Evolutionary conservation across 2,888 invertebrate species (phyloP).

Genomic region (Drosophila merina): DNA sequence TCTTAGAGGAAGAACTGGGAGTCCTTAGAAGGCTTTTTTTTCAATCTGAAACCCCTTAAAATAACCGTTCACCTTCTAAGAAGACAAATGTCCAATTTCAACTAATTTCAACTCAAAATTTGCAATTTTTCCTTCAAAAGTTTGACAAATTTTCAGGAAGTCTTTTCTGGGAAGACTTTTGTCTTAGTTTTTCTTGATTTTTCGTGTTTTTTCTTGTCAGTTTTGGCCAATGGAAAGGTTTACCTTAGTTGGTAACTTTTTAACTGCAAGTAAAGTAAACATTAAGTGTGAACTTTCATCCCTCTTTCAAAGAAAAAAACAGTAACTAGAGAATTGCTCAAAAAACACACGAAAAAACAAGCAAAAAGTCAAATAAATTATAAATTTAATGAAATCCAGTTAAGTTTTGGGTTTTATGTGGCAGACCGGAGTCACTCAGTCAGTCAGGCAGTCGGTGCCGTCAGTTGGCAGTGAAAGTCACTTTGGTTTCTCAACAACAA

Average conservation of each 20-base stretch:
- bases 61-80: too few relatives aligned
- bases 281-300: constrained; percentile 31
- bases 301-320: constrained; percentile 13
- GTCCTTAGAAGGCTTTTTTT: too few relatives aligned
- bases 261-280: constrained; percentile 12
- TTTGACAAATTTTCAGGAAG: too few relatives aligned
- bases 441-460: constrained; percentile 44
- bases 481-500: constrained; percentile 67
- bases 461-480: constrained; percentile 56
- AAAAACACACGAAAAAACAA: constrained; percentile 3
- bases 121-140: too few relatives aligned
- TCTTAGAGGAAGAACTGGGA: too few relatives aligned
- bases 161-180: too few relatives aligned
- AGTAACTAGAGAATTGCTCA: constrained; percentile 21
- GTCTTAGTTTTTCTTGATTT: too few relatives aligned
- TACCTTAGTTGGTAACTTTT: neutral
- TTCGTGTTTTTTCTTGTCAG: too few relatives aligned
- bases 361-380: constrained; percentile 18
- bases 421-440: constrained; percentile 37
- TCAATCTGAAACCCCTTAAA: too few relatives aligned
- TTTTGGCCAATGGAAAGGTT: too few relatives aligned
- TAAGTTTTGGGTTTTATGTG: constrained; percentile 38
- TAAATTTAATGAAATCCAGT: constrained; percentile 45
- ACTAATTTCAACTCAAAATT: too few relatives aligned
- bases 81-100: too few relatives aligned